Evolutionary conservation across 2,888 invertebrate genomes (phyloP).

Genomic region (Melinaea marsaeus): DNA sequence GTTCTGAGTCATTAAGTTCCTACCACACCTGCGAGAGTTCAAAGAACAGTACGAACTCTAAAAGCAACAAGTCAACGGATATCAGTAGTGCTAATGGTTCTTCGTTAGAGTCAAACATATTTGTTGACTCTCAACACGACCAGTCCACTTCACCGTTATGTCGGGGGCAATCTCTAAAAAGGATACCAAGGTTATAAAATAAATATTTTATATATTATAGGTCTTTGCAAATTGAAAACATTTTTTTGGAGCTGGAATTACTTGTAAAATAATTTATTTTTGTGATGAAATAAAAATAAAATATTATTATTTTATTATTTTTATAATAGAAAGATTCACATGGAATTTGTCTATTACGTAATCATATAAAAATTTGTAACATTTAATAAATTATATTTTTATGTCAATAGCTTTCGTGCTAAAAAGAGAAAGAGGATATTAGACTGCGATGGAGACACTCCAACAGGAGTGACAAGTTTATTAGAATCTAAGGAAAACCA

Average conservation of each 20-base stretch:
- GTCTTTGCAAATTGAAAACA: neutral
- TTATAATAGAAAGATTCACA: neutral
- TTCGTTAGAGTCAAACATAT: conserved; percentile 63
- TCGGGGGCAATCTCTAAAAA: conserved; percentile 70
- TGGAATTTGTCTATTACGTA: too few relatives aligned
- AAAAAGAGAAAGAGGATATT: conserved; percentile 80
- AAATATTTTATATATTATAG: neutral
- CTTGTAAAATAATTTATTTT: too few relatives aligned
- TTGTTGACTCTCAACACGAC: conserved; percentile 71
- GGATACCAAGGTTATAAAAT: conserved; percentile 63
- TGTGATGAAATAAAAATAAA: neutral
- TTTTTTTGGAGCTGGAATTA: too few relatives aligned
- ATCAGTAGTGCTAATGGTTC: conserved; percentile 68
- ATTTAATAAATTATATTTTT: neutral
- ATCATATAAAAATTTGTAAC: neutral
- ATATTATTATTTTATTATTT: neutral
- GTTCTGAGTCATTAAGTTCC: conserved; percentile 60
- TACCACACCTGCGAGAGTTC: conserved; percentile 75
- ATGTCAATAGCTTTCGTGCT: conserved; percentile 63
- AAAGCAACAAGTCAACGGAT: conserved; percentile 66
- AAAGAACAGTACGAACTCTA: conserved; percentile 58
- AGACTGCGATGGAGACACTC: conserved; percentile 67
- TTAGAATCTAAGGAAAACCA: conserved; percentile 67
- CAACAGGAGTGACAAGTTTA: conserved; percentile 64
- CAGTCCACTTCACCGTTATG: conserved; percentile 77